Evolutionary conservation across 2,888 invertebrate genomes (phyloP).

Genomic region (Caenorhabditis doughertyi): DNA sequence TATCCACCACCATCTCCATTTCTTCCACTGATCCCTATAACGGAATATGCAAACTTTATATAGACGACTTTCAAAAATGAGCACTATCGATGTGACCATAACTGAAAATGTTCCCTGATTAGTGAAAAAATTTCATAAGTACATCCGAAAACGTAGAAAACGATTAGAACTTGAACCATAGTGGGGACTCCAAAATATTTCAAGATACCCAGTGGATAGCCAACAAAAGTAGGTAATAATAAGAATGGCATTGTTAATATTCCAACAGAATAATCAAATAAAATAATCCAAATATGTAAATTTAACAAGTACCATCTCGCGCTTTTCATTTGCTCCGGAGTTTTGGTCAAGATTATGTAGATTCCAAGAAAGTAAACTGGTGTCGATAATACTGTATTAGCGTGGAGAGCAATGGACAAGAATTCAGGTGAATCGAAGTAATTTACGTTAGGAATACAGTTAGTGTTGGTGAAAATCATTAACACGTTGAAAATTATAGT

Average conservation of each 20-base stretch:
- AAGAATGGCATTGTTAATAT: conserved; percentile 1
- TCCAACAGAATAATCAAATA: background rate
- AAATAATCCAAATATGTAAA: conserved; percentile 1
- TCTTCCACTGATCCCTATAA: background rate
- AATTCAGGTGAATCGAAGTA: conserved; percentile 2
- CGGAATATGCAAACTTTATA: background rate
- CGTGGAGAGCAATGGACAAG: background rate
- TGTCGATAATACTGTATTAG: background rate
- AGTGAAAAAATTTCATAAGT: background rate
- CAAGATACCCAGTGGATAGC: background rate
- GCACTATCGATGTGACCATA: background rate
- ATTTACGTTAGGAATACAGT: background rate
- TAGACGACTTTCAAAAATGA: background rate
- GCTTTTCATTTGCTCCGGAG: conserved; percentile 20
- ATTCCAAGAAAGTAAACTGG: conserved; percentile 13
- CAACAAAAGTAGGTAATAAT: background rate
- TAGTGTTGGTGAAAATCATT: background rate
- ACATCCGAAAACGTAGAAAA: background rate
- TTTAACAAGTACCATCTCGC: conserved; percentile 22
- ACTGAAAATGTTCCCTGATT: background rate
- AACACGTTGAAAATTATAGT: background rate
- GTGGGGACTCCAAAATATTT: background rate
- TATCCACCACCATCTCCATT: background rate
- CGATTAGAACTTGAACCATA: background rate
- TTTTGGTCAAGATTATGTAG: conserved; percentile 9